Evolutionary conservation across 1,140 invertebrate species (phyloP).

Genomic region (Helicorthomorpha holstii): DNA sequence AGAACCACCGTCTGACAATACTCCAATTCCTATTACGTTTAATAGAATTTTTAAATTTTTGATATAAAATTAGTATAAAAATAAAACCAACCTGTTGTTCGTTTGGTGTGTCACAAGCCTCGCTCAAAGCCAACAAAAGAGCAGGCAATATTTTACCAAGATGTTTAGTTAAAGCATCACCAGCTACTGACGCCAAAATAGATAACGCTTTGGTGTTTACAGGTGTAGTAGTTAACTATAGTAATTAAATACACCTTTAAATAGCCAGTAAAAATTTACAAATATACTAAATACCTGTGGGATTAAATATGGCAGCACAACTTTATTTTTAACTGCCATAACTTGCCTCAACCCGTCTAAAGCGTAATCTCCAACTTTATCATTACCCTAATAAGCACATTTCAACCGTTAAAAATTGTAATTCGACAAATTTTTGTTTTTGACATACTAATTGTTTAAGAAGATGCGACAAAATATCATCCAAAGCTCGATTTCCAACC

Average conservation of each 20-base stretch:
- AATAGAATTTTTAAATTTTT: slow-evolving; percentile 6
- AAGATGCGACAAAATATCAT: slow-evolving; percentile 89
- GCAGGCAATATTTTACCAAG: slow-evolving; percentile 80
- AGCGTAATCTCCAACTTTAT: slow-evolving; percentile 58
- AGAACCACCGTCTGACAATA: slow-evolving; percentile 86
- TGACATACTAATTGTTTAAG: slow-evolving; percentile 55
- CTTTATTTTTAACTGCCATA: slow-evolving; percentile 88
- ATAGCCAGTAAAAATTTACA: slow-evolving; percentile 82
- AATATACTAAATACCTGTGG: slow-evolving; percentile 73
- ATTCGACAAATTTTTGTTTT: too few species aligned
- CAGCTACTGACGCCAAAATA: slow-evolving; percentile 78
- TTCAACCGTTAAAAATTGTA: slow-evolving; percentile 1
- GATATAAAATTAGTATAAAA: neutral
- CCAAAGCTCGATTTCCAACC: slow-evolving; percentile 83
- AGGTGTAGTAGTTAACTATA: slow-evolving; percentile 62
- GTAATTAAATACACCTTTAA: slow-evolving; percentile 28
- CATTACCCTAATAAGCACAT: slow-evolving; percentile 38
- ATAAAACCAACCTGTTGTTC: slow-evolving; percentile 38
- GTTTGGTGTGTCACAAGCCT: slow-evolving; percentile 34
- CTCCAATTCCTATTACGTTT: slow-evolving; percentile 46
- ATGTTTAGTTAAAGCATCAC: slow-evolving; percentile 79
- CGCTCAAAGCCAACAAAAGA: slow-evolving; percentile 56
- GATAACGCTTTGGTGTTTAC: slow-evolving; percentile 87
- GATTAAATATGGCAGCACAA: slow-evolving; percentile 86
- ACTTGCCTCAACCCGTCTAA: slow-evolving; percentile 89